phyloP scores from a whole-genome alignment of 2,797 vertebrate species.

The Tokudaia tokunoshimensis region DNA sequence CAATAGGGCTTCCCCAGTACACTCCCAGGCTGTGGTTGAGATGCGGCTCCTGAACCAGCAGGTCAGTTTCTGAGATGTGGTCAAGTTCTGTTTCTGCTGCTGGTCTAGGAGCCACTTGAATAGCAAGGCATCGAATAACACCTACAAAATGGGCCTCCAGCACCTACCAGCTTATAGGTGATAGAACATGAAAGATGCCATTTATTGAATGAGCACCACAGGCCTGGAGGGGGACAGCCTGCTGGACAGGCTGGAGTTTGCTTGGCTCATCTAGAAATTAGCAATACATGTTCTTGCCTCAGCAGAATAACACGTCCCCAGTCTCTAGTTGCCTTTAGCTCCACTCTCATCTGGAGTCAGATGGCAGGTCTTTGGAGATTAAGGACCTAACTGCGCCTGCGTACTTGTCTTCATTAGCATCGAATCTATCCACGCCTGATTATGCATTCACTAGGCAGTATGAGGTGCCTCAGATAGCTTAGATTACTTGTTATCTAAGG shows the following conservation, averaged over 20 bases:
- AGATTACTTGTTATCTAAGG: background rate
- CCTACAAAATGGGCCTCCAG: background rate
- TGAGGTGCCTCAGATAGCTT: rapidly evolving
- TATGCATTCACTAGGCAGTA: background rate
- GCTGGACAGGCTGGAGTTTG: background rate
- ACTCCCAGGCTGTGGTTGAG: background rate
- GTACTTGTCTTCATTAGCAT: background rate
- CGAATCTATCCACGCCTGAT: rapidly evolving
- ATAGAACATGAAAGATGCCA: background rate
- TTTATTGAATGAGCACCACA: background rate
- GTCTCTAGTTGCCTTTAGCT: background rate
- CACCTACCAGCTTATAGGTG: rapidly evolving
- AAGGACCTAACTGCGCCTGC: background rate
- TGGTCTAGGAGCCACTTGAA: background rate
- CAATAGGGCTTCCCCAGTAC: background rate
- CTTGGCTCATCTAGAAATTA: background rate
- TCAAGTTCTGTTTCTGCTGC: no score
- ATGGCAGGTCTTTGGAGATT: background rate
- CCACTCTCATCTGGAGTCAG: background rate
- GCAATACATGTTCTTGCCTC: background rate
- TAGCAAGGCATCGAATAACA: background rate
- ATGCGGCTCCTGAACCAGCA: background rate
- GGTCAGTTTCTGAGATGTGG: background rate
- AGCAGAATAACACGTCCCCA: background rate
- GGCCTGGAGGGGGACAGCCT: background rate